Evolutionary conservation across 2,888 invertebrate species (phyloP).

Genomic region (Brachylomia viminalis): DNA sequence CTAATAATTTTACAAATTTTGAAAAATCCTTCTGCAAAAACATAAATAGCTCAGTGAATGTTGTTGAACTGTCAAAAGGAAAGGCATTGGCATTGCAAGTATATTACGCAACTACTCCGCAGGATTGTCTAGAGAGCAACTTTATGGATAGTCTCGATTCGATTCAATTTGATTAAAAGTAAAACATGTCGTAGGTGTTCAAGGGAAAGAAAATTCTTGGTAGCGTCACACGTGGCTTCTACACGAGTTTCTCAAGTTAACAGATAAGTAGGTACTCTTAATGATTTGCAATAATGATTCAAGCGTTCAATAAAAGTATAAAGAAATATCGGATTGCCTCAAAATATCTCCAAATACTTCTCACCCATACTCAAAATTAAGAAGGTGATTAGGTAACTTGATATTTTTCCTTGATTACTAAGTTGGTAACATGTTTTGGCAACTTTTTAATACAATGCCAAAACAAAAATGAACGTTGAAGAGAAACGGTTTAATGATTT

Average conservation of each 20-base stretch:
- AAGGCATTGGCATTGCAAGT: neutral
- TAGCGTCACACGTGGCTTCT: constrained; percentile 10
- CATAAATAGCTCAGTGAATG: neutral
- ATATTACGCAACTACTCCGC: neutral
- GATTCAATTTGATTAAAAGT: constrained; percentile 6
- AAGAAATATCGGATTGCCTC: neutral
- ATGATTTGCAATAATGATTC: neutral
- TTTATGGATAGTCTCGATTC: neutral
- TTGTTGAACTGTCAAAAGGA: too few relatives aligned
- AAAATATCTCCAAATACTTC: neutral
- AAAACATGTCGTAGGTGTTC: neutral
- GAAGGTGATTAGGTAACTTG: neutral
- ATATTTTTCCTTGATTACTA: neutral
- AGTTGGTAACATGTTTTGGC: neutral
- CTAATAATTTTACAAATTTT: too few relatives aligned
- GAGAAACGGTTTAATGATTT: neutral
- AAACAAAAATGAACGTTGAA: neutral
- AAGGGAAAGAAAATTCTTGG: neutral
- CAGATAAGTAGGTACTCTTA: neutral
- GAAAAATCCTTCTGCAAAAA: neutral
- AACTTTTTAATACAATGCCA: neutral
- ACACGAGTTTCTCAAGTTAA: neutral
- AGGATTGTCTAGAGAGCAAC: neutral
- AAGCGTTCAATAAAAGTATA: neutral
- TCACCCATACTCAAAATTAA: neutral